A percentile compares a stretch with the other conserved stretches of the same genome.
Evolutionary conservation across 1,140 invertebrate genomes (phyloP).

Genomic region (Tribolium madens): DNA sequence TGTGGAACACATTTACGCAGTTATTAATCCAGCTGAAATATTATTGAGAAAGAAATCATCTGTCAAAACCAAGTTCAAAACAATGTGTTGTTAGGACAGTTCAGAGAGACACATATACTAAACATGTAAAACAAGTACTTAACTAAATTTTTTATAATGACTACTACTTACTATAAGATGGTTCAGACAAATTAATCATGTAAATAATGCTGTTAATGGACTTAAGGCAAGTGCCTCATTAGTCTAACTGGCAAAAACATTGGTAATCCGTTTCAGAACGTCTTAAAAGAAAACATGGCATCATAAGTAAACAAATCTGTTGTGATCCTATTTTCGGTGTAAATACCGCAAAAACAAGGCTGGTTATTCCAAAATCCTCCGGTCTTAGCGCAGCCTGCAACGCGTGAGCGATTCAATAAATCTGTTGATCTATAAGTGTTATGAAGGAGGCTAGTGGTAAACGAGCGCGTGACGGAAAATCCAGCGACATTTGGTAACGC

Average conservation of each 20-base stretch:
- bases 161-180: neutral
- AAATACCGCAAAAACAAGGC: neutral
- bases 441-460: constrained; percentile 20
- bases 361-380: constrained; percentile 3
- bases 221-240: neutral
- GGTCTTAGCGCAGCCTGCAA: neutral
- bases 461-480: constrained; percentile 28
- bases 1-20: neutral
- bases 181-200: neutral
- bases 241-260: neutral
- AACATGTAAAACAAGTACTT: no score
- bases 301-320: no score
- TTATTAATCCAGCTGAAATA: constrained; percentile 18
- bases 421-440: constrained; percentile 39
- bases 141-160: no score
- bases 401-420: constrained; percentile 8
- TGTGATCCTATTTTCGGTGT: neutral
- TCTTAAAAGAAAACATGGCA: neutral
- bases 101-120: no score
- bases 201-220: neutral
- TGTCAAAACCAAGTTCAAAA: neutral
- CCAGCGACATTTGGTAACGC: constrained; percentile 27
- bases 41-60: neutral
- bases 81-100: neutral
- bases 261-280: neutral